These are phyloP conservation scores for Amphiprion ocellaris DNA, from an alignment of 2,113 vertebrate genomes.

Conservation along the genomic window DNA sequence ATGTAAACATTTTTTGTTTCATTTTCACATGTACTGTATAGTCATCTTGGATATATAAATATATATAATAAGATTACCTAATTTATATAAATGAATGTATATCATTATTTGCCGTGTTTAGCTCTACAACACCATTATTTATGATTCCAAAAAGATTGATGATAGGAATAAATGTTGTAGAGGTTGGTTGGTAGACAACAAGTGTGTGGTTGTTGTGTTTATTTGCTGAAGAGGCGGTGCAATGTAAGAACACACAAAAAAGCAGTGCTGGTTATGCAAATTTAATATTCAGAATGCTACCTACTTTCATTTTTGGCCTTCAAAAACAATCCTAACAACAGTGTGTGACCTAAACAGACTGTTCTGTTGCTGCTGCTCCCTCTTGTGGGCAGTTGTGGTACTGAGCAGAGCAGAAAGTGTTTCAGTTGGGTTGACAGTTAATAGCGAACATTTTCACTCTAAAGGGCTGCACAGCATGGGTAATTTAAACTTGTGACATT, in stretches of 20 bases:
- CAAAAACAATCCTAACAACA: background rate
- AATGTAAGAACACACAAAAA: background rate
- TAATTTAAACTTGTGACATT: background rate
- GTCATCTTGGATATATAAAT: constrained; percentile 66
- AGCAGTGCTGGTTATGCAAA: constrained; percentile 5
- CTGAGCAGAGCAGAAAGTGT: background rate
- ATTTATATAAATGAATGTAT: constrained; percentile 85
- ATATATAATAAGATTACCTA: constrained; percentile 70
- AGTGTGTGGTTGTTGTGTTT: constrained; percentile 14
- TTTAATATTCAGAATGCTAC: constrained; percentile 31
- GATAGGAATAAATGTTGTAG: constrained; percentile 77
- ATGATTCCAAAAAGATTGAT: constrained; percentile 55
- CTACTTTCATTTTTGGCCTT: background rate
- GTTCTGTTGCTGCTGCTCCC: constrained; percentile 45
- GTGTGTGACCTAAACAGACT: background rate
- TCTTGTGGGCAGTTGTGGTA: constrained; percentile 55
- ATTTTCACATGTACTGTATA: constrained; percentile 82
- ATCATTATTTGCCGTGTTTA: constrained; percentile 78
- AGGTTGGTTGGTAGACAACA: constrained; percentile 45
- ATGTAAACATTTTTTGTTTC: constrained; percentile 80
- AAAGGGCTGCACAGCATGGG: background rate
- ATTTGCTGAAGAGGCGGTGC: background rate
- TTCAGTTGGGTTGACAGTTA: background rate
- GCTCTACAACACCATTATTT: constrained; percentile 74
- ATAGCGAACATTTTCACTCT: too few species aligned